A percentile compares a stretch with the other conserved stretches of the same genome.
These are phyloP conservation scores for Stegophylla sp. DNA, from an alignment of 2,888 invertebrate species.

Conservation along the genomic window DNA sequence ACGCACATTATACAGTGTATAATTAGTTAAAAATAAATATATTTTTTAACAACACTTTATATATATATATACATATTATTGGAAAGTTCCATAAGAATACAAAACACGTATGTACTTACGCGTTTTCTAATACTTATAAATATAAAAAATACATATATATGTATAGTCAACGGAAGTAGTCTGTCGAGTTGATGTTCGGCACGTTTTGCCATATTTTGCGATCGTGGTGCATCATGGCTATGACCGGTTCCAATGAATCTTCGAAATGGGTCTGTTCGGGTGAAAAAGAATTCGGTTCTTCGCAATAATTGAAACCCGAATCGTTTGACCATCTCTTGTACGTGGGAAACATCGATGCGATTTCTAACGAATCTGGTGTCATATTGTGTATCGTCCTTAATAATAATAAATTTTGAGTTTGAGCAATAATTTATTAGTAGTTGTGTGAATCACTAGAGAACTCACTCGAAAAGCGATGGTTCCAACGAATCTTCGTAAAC, in stretches of 20 bases:
- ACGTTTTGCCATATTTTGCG: slow-evolving; percentile 57
- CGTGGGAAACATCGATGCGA: slow-evolving; percentile 17
- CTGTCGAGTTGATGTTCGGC: slow-evolving; percentile 47
- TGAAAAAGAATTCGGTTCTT: slow-evolving; percentile 22
- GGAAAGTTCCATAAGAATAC: slow-evolving; percentile 20
- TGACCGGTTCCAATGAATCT: slow-evolving; percentile 46
- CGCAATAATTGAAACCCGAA: slow-evolving; percentile 32
- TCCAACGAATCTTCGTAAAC: slow-evolving; percentile 28
- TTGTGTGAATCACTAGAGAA: not conserved
- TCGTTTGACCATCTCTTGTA: slow-evolving; percentile 55
- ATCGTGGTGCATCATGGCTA: slow-evolving; percentile 45
- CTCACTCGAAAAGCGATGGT: slow-evolving; percentile 38
- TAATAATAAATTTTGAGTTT: no score
- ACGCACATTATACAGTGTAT: no score
- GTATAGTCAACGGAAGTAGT: slow-evolving; percentile 47
- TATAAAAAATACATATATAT: no score
- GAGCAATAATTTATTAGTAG: no score
- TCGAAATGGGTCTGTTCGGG: slow-evolving; percentile 37
- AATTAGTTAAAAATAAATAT: no score
- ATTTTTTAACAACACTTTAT: no score
- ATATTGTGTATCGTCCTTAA: slow-evolving; percentile 41
- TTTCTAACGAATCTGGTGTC: slow-evolving; percentile 43
- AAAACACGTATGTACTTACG: slow-evolving; percentile 3
- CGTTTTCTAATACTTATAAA: slow-evolving; percentile 12
- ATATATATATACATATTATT: not conserved